Base-by-base conservation (phyloP, 2,113 vertebrate species). In the Chloroceryle aenea region DNA sequence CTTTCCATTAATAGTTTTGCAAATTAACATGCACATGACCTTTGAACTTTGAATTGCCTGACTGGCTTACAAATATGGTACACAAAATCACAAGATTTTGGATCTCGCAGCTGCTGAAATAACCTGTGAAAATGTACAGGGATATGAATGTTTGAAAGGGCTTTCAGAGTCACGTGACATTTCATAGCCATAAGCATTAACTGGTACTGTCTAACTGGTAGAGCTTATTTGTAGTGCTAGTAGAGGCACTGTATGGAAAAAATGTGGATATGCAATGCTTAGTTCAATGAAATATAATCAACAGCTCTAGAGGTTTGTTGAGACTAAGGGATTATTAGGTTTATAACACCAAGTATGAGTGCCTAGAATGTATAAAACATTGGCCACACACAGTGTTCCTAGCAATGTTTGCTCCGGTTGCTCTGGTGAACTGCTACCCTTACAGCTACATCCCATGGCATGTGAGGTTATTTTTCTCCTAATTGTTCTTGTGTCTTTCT, bases 1-100 rank as follows among this genome's bases (percentile, higher is more conserved):
- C 83, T 94, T 96, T 15, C 83, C 88, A 69, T 92, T 94, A 94
- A 92, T 96, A 95, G 80, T 73, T 94, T 84, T 86, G 72, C 80
- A 93, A 45, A 90, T 89, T 89, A 93, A 45, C 72, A 48, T 93
- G 62, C 83, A 74, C 89, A 81, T 88, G 83, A 93, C 88, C 92
- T 94, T 94, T 96, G 85, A 88, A 95, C 93, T 77, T 67, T 30
- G 55, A 91, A n/a, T 86, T 88, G 80, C 79, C 61, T 86, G 85
- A 64, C 74, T 25, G n/a, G 50, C 83, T 93, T 90, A 63, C 80
- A 68, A 50, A 82, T 79, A 45, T 4, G n/a, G 58, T 79, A 20
- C 47, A 32, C 8, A 66, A 73, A 95, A 96, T 96, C 89, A 74
- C 42, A 90, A 85, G 87, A 55, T 94, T 92, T 93, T 88, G 16